Percentiles rank a stretch among this genome's conserved stretches.
Evolutionary conservation across 2,888 invertebrate genomes (phyloP).

Genomic region (Nomada ferruginata): DNA sequence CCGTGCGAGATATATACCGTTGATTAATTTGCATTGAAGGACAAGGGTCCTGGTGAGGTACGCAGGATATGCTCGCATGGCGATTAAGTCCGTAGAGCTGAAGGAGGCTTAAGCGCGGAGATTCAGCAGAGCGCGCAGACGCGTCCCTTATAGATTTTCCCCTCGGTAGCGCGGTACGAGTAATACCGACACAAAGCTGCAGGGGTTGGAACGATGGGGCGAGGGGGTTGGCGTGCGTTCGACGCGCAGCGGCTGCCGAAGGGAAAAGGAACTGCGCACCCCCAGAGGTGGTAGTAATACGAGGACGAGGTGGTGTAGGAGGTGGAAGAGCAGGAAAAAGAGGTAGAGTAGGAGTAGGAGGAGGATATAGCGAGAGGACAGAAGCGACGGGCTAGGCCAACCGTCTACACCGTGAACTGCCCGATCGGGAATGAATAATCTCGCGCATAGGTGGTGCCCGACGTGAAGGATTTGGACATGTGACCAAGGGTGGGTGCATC

Average conservation of each 20-base stretch:
- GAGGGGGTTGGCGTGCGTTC: conserved; percentile 33
- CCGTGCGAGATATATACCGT: not conserved
- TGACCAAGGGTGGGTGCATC: conserved; percentile 63
- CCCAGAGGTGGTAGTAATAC: conserved; percentile 51
- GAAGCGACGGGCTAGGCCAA: conserved; percentile 73
- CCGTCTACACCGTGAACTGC: conserved; percentile 63
- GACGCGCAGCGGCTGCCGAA: conserved; percentile 42
- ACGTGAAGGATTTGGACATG: conserved; percentile 66
- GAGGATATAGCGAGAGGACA: conserved; percentile 65
- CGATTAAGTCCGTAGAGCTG: conserved; percentile 23
- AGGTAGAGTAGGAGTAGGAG: conserved; percentile 48
- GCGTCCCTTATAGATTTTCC: conserved; percentile 83
- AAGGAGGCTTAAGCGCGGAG: conserved; percentile 42
- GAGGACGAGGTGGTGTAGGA: conserved; percentile 41
- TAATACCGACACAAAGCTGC: conserved; percentile 44
- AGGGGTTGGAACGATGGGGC: conserved; percentile 35
- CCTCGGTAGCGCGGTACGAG: conserved; percentile 48
- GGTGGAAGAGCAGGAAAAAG: conserved; percentile 35
- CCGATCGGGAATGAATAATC: conserved; percentile 66
- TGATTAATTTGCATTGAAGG: not conserved
- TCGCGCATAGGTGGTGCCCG: conserved; percentile 61
- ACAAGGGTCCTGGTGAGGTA: not conserved
- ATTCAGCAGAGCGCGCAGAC: conserved; percentile 77
- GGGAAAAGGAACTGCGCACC: conserved; percentile 56
- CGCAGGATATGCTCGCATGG: conserved; percentile 15